phyloP scores from a whole-genome alignment of 2,888 invertebrate species.

The Acronicta psi region DNA sequence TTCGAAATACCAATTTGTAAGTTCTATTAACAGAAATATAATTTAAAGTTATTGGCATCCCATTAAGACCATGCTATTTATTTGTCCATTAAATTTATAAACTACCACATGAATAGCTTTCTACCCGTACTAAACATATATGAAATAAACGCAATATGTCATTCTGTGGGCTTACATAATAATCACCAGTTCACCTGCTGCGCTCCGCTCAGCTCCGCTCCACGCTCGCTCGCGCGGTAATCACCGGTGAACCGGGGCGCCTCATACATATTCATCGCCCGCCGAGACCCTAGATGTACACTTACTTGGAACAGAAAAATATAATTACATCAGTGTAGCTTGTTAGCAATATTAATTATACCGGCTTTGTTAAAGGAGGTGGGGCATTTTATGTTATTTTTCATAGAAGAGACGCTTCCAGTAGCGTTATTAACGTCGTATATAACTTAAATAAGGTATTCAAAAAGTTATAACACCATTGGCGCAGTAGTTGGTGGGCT shows the following conservation, averaged over 20 bases:
- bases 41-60: too few relatives aligned
- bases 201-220: too few relatives aligned
- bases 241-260: neutral
- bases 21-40: too few relatives aligned
- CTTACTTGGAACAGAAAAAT: slow-evolving; percentile 1
- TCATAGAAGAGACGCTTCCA: neutral
- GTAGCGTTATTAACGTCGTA: neutral
- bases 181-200: neutral
- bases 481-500: too few relatives aligned
- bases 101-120: too few relatives aligned
- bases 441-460: too few relatives aligned
- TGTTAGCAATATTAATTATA: slow-evolving; percentile 1
- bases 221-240: too few relatives aligned
- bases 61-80: too few relatives aligned
- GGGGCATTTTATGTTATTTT: neutral
- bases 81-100: too few relatives aligned
- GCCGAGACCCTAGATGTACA: neutral
- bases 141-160: neutral
- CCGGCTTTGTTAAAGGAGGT: neutral
- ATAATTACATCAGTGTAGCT: neutral
- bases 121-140: too few relatives aligned
- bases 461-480: too few relatives aligned
- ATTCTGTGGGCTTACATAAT: neutral
- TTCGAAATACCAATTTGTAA: too few relatives aligned
- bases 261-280: neutral